These are phyloP conservation scores for Neolamprologus falcicula DNA, from an alignment of 2,113 vertebrate species.

Conservation along the genomic window DNA sequence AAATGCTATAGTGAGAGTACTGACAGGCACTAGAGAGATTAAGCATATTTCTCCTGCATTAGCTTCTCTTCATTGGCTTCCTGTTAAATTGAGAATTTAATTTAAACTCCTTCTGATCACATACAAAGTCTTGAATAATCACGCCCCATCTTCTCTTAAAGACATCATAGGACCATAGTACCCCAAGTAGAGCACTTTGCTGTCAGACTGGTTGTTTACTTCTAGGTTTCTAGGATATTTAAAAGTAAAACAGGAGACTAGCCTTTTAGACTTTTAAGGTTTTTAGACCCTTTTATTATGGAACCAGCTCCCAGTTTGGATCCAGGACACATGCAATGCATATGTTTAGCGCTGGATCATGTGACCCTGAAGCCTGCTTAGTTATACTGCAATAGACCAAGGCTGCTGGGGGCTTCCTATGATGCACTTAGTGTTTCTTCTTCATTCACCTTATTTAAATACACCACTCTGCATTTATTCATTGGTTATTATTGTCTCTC, in stretches of 20 bases:
- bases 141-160: background rate
- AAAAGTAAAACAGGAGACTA: background rate
- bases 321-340: background rate
- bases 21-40: background rate
- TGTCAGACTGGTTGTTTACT: background rate
- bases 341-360: background rate
- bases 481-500: background rate
- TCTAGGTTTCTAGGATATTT: background rate
- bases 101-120: background rate
- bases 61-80: background rate
- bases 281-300: background rate
- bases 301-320: background rate
- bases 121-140: background rate
- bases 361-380: background rate
- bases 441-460: background rate
- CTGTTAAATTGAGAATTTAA: background rate
- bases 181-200: background rate
- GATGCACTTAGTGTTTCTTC: background rate
- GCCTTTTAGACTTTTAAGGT: background rate
- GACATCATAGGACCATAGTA: background rate
- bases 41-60: background rate
- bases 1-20: background rate
- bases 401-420: background rate
- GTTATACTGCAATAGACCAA: background rate
- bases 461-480: background rate